Evolutionary conservation across 2,888 invertebrate genomes (phyloP), one percentile per base, ranked within the genome.

Genomic region (Pasiphila rectangulata): DNA sequence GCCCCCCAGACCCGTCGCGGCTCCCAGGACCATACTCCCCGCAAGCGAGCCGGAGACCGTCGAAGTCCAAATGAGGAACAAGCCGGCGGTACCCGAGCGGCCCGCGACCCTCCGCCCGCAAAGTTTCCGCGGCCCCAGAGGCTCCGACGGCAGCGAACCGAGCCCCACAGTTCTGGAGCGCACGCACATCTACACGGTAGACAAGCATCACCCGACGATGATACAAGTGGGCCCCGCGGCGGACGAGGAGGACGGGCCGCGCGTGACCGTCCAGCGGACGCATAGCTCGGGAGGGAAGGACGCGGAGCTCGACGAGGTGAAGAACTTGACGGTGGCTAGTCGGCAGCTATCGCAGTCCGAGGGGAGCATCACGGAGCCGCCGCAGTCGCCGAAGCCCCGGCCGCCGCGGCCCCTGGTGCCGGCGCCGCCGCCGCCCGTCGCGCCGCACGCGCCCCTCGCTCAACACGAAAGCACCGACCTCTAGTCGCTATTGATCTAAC

Each of bases 11-110:
- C 90, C 90, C 3, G 80, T 86, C 16, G 89, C 90, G 12, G 82
- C 89, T 47, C 90, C 90, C 43, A 74, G 89, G 35, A 85, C 87
- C 12, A 61, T 82, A 34, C 53, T 80, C 48, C 81, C 83, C 10
- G 57, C 67, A 21, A 69, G 48, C 4, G 73, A 69, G 9, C 69
- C 69, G 9, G 72, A 71, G 15, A 77, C 77, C 16, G 77, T 64
- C 20, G 79, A 76, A 32, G 91, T 92, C 30, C 90, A 89, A 67
- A 72, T 92, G 56, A 88, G 93, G 16, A 85, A 91, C 70, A 96
- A 96, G 78, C 96, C 96, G 3, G 94, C 93, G 38, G 92, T 96
- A 57, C 96, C 96, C 37, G 95, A 95, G 75, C 90, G 96, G 44
- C 95, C 95, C 36, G 92, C 93, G 25, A 91, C 92, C 32, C 83